Percentiles rank a stretch among this genome's conserved stretches.
Conservation (phyloP, 2,888 invertebrate species). For the Vanessa cardui region DNA sequence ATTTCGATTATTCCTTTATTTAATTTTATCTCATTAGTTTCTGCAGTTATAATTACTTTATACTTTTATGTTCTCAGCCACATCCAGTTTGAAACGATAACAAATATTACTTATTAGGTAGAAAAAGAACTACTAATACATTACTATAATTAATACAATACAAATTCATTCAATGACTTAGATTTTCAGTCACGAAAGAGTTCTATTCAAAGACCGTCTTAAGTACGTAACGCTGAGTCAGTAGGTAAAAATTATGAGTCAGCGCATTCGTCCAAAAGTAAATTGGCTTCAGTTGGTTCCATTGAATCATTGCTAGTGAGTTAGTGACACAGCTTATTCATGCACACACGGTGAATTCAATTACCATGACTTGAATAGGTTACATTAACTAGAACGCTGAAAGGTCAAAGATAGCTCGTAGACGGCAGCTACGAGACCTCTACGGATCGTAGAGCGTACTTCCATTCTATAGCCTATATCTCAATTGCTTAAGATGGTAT, state of each 20-base stretch:
- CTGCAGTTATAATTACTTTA: no score
- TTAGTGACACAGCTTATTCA: slow-evolving; percentile 61
- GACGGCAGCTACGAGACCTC: slow-evolving; percentile 52
- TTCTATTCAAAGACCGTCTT: slow-evolving; percentile 1
- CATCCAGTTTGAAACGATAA: no score
- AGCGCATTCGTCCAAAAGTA: slow-evolving; percentile 20
- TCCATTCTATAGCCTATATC: slow-evolving; percentile 13
- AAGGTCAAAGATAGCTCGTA: slow-evolving; percentile 64
- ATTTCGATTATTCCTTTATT: no score
- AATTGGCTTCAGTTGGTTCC: slow-evolving; percentile 22
- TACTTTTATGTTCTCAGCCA: no score
- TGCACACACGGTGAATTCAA: slow-evolving; percentile 64
- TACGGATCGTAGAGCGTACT: slow-evolving; percentile 51
- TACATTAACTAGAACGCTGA: slow-evolving; percentile 52
- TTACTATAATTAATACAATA: background rate
- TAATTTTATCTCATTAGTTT: no score
- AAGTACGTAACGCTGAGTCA: slow-evolving; percentile 15
- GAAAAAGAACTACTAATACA: background rate
- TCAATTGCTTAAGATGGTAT: background rate
- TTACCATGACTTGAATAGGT: slow-evolving; percentile 49
- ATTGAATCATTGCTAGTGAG: slow-evolving; percentile 42
- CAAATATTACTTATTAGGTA: background rate
- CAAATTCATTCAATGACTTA: slow-evolving; percentile 18
- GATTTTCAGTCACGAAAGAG: slow-evolving; percentile 12
- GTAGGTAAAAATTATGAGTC: slow-evolving; percentile 22